Conservation (phyloP, 1,140 invertebrate genomes). For the Diuraphis noxia region DNA sequence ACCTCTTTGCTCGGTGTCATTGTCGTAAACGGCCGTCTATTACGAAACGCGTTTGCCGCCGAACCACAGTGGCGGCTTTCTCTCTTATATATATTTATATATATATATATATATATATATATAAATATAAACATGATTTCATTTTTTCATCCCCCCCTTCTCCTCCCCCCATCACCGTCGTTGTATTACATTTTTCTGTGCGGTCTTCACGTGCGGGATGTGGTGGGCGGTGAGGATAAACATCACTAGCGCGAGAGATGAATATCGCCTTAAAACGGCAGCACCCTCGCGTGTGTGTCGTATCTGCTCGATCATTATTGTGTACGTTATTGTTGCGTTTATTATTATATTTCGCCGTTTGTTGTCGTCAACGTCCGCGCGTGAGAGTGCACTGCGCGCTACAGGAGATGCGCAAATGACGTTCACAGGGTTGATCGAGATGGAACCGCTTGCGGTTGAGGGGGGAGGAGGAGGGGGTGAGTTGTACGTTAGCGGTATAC, state of each 20-base stretch:
- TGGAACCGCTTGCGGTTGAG: not conserved
- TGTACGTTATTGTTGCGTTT: not conserved
- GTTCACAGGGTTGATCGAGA: not conserved
- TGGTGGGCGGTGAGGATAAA: not conserved
- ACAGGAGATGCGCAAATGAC: not conserved
- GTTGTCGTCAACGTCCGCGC: not conserved
- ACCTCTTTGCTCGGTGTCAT: not conserved
- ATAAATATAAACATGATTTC: too few species aligned
- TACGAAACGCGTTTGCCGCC: slow-evolving; percentile 13
- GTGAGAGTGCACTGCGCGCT: not conserved
- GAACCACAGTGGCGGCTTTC: not conserved
- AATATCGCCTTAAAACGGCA: slow-evolving; percentile 1
- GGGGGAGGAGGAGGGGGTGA: not conserved
- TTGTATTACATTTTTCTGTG: not conserved
- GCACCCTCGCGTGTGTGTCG: not conserved
- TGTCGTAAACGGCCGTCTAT: slow-evolving; percentile 21
- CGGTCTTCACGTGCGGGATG: not conserved
- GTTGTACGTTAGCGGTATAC: not conserved
- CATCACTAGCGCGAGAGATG: not conserved
- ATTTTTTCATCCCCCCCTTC: not conserved
- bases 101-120: too few species aligned
- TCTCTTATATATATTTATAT: not conserved
- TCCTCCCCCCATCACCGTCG: too few species aligned
- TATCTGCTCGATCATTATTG: slow-evolving; percentile 26
- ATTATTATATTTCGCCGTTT: slow-evolving; percentile 30